phyloP scores from a whole-genome alignment of 2,888 invertebrate species.

The Epistrophe grossulariae region DNA sequence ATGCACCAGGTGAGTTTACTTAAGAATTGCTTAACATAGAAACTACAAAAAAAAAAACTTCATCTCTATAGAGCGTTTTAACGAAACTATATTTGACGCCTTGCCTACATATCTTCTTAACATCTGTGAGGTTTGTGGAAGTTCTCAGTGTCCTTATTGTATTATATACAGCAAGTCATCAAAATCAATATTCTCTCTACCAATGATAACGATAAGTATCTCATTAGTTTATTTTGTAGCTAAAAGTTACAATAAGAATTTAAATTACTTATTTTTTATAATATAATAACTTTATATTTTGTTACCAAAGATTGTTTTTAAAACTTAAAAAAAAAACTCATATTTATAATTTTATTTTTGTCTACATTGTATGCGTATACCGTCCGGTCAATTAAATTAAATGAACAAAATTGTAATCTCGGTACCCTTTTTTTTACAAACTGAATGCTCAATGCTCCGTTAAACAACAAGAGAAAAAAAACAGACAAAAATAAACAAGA shows the following conservation, averaged over 20 bases:
- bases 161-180: slow-evolving; percentile 88
- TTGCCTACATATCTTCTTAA: slow-evolving; percentile 91
- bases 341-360: neutral
- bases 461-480: neutral
- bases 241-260: slow-evolving; percentile 54
- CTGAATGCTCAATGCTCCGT: slow-evolving; percentile 29
- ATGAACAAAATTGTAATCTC: neutral
- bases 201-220: slow-evolving; percentile 57
- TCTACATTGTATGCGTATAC: neutral
- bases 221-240: slow-evolving; percentile 62
- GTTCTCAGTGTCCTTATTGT: slow-evolving; percentile 95
- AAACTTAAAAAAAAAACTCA: neutral
- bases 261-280: slow-evolving; percentile 54
- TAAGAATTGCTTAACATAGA: neutral
- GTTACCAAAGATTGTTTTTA: slow-evolving; percentile 66
- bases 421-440: neutral
- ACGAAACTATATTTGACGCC: slow-evolving; percentile 94
- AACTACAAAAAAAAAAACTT: neutral
- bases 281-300: slow-evolving; percentile 45
- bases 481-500: neutral
- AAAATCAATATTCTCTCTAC: slow-evolving; percentile 38
- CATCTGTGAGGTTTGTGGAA: slow-evolving; percentile 95
- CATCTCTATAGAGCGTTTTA: slow-evolving; percentile 89
- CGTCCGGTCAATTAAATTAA: neutral
- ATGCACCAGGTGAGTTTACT: slow-evolving; percentile 90